Evolutionary conservation across 1,140 invertebrate species (phyloP).

Genomic region (Trypoxylus dichotomus): DNA sequence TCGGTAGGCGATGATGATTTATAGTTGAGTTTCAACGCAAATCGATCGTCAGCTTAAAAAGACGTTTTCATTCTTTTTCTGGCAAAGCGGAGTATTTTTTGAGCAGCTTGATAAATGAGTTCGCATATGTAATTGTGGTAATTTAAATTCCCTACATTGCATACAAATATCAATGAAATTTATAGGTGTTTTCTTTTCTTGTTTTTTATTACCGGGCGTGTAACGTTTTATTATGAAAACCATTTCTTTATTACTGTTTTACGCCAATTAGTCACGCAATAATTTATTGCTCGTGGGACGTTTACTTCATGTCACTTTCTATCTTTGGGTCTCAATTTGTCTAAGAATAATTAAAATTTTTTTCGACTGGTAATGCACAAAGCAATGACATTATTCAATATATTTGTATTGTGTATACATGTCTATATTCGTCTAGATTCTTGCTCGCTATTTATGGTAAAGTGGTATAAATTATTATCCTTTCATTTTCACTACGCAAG

Average conservation of each 20-base stretch:
- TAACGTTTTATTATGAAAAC: not conserved
- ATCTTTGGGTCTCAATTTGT: too few species aligned
- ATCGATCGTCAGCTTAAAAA: not conserved
- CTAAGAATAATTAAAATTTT: too few species aligned
- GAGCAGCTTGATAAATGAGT: not conserved
- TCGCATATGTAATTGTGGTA: not conserved
- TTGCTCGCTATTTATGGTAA: too few species aligned
- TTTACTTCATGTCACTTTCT: too few species aligned
- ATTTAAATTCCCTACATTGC: not conserved
- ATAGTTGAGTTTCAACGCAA: not conserved
- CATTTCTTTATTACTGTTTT: not conserved
- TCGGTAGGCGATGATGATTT: not conserved
- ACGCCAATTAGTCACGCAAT: not conserved
- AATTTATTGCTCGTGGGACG: not conserved
- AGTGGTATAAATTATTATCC: too few species aligned
- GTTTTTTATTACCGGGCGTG: not conserved
- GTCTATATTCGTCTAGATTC: too few species aligned
- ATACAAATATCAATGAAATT: slow-evolving; percentile 4
- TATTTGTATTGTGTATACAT: too few species aligned
- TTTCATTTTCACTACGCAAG: too few species aligned
- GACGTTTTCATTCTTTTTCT: not conserved
- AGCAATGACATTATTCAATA: too few species aligned
- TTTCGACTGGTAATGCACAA: too few species aligned
- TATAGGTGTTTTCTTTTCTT: not conserved
- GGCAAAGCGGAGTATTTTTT: not conserved